Base-by-base conservation (phyloP, 2,888 invertebrate species). In the Myathropa florea region DNA sequence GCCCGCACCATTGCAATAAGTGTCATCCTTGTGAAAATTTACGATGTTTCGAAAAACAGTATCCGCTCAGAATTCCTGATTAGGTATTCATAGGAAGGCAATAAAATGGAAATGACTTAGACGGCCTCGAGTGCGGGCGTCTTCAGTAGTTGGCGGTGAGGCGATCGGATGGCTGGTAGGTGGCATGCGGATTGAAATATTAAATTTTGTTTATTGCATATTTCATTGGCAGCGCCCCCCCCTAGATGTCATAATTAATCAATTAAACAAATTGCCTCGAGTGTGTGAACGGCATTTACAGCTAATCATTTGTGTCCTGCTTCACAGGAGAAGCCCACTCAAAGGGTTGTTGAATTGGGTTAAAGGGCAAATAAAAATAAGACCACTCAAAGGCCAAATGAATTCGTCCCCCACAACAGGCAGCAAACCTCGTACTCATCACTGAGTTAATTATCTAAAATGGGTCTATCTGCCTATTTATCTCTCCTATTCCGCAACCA, bases 181-280 rank as follows among this genome's bases (percentile, higher is more conserved):
- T 18, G 46, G 46, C 24, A 12, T 21, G 24, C 23, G 68, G 18
- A 33, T 46, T 36, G 63, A 63, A 73, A 79, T 75, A 83, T 83
- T 83, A 70, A 70, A 70, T 46, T 80, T 65, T 71, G 33, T 71
- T 70, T 60, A 76, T 80, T 57, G 71, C 84, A 80, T 80, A 80
- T 84, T 76, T 60, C 57, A 80, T 71, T 72, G 71, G 30, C 61
- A 61, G 57, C 63, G 30, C 80, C 36, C 60, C 39, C n/a, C 70
- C 55, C 55, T 36, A 81, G 71, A 81, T 72, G 60, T 78, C 80
- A 67, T 77, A 85, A 85, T 85, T 85, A 77, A 85, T 86, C 78
- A 86, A 86, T 82, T 83, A 78, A 67, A 75, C 65, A 71, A 75
- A 78, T 70, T 78, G 75, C 82, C 71, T 14, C 14, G 12, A 30